phyloP scores from a whole-genome alignment of 2,113 vertebrate genomes.

The Platichthys flesus region DNA sequence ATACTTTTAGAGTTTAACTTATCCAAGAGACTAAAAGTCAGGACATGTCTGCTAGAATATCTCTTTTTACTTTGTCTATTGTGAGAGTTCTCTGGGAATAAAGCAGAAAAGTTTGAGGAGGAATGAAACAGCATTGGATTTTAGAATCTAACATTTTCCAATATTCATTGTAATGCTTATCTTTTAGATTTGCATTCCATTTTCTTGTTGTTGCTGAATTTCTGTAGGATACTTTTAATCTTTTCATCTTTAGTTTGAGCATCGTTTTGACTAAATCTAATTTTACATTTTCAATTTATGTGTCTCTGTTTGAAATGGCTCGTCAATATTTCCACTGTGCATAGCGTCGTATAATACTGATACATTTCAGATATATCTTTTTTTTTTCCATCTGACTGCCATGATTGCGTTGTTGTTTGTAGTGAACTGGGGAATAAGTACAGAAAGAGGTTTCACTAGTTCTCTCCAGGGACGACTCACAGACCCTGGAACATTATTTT shows the following conservation, averaged over 20 bases:
- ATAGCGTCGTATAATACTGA: neutral
- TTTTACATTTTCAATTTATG: neutral
- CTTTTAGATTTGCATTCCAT: too few species aligned
- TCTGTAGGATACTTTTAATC: neutral
- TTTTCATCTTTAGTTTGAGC: neutral
- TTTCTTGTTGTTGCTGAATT: neutral
- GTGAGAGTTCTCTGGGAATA: neutral
- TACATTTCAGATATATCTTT: neutral
- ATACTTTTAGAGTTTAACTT: neutral
- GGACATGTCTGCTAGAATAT: neutral
- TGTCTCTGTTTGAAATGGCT: neutral
- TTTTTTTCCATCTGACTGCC: neutral
- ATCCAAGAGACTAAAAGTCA: neutral
- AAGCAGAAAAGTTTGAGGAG: neutral
- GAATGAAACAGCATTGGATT: too few species aligned
- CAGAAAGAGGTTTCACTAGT: conserved; percentile 9
- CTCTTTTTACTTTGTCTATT: neutral
- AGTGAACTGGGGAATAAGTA: conserved; percentile 4
- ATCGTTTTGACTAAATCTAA: too few species aligned
- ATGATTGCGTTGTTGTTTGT: conserved; percentile 7
- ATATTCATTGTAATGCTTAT: too few species aligned
- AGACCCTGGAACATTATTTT: conserved; percentile 35
- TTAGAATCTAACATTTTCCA: too few species aligned
- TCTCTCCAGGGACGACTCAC: conserved; percentile 32
- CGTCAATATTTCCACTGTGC: neutral